Percentiles rank a stretch among this genome's conserved stretches.
Conservation (phyloP, 2,797 vertebrate species). For the Rhinichthys osculus region DNA sequence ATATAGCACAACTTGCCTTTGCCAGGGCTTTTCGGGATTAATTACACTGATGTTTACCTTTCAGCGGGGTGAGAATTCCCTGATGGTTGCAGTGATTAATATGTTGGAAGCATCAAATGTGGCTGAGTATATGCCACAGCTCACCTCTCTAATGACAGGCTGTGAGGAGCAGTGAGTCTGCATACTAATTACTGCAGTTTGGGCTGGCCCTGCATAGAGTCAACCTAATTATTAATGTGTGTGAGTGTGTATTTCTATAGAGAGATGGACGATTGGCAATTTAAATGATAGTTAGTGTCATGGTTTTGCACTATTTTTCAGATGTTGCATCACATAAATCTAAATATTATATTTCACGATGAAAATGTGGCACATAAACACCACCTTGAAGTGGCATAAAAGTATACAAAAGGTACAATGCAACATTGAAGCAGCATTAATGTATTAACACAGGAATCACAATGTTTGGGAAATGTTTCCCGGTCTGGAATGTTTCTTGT, state of each 20-base stretch:
- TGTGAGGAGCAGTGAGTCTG: conserved; percentile 61
- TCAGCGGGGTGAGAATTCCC: conserved; percentile 44
- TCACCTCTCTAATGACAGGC: conserved; percentile 57
- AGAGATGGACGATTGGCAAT: not conserved
- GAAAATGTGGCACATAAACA: not conserved
- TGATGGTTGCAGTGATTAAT: conserved; percentile 50
- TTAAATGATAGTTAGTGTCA: not conserved
- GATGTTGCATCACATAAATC: not conserved
- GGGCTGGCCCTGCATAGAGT: conserved; percentile 55
- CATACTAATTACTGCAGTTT: conserved; percentile 62
- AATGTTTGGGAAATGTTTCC: not conserved
- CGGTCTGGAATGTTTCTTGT: not conserved
- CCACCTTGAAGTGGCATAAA: not conserved
- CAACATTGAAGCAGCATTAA: not conserved
- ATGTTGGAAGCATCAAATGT: conserved; percentile 46
- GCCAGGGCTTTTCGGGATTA: conserved; percentile 22
- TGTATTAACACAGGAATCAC: no score
- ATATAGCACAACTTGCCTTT: conserved; percentile 16
- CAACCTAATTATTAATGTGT: conserved; percentile 54
- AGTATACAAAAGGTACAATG: not conserved
- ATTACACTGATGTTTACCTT: conserved; percentile 41
- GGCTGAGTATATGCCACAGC: conserved; percentile 66
- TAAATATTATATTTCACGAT: not conserved
- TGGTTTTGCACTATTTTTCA: conserved; percentile 1
- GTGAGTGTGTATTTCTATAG: not conserved